Evolutionary conservation across 2,888 invertebrate genomes (phyloP).

Genomic region (Lapara coniferarum): DNA sequence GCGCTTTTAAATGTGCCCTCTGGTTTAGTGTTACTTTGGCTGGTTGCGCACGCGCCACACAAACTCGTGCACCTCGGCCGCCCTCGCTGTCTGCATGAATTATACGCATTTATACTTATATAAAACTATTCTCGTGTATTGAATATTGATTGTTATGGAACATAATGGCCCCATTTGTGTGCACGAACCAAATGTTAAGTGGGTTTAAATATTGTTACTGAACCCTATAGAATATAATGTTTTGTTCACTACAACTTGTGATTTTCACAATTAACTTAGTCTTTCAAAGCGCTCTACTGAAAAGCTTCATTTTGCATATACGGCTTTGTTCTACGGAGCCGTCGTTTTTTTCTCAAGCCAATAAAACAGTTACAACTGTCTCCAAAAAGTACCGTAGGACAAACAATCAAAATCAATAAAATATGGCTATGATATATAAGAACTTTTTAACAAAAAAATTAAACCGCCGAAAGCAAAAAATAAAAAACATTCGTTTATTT

Average conservation of each 20-base stretch:
- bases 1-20: constrained; percentile 33
- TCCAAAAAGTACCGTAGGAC: not conserved
- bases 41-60: constrained; percentile 47
- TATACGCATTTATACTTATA: constrained; percentile 35
- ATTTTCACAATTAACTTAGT: no score
- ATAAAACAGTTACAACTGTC: no score
- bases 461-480: no score
- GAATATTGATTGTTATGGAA: constrained; percentile 25
- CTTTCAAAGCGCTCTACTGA: no score
- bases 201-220: not conserved
- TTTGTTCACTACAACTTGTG: no score
- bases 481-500: no score
- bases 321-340: no score
- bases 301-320: no score
- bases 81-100: constrained; percentile 53
- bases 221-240: no score
- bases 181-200: not conserved
- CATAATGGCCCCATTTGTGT: constrained; percentile 14
- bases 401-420: constrained; percentile 3
- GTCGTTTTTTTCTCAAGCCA: no score
- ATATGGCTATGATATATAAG: no score
- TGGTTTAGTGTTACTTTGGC: constrained; percentile 44
- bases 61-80: constrained; percentile 39
- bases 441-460: no score
- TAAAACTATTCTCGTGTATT: constrained; percentile 11